Evolutionary conservation across 2,797 vertebrate species (phyloP), one percentile per base, ranked within the genome.

Genomic region (Hirundo rustica): DNA sequence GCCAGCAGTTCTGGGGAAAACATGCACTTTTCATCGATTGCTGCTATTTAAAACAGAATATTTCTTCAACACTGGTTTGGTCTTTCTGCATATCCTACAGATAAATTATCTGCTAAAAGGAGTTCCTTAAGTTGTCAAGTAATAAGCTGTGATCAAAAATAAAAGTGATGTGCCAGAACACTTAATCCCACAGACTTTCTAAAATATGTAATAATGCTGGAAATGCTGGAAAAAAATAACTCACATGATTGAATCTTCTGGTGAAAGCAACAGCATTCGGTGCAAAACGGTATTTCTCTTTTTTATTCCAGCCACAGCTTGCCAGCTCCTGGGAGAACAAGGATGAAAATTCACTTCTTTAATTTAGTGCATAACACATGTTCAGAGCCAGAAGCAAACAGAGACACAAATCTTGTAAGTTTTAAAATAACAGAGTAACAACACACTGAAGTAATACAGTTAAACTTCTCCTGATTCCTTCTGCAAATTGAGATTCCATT

Each of bases 251-350:
- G 97, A 99, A 99, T 97, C 99, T 98, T 97, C 99, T 98, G 71
- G 99, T 99, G 97, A 99, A 99, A 97, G 99, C 99, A 97, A 99
- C 99, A n/a, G 99, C 99, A 42, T 99, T 99, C 16, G 99, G 99
- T 94, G 99, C 98, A 54, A 99, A 99, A 98, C 98, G 99, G 85
- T 99, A 99, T 97, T 99, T 99, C 96, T 99, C 99, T 97, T 99
- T 99, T 97, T 99, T 99, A 98, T 99, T 99, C 99, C 99, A 99
- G 96, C 99, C 99, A 94, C 99, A 99, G 96, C 99, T 99, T 61
- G 99, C 99, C 97, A 99, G 98, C 97, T 99, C 99, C 99, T 99
- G 94, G 16, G 76, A 96, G 82, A 97, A 92, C 16, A 74, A 90
- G 76, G 36, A 80, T 77, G 48, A 95, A 85, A 78, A 45, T 61